These are phyloP conservation scores for Limanda limanda DNA, from an alignment of 2,113 vertebrate genomes.

Conservation along the genomic window DNA sequence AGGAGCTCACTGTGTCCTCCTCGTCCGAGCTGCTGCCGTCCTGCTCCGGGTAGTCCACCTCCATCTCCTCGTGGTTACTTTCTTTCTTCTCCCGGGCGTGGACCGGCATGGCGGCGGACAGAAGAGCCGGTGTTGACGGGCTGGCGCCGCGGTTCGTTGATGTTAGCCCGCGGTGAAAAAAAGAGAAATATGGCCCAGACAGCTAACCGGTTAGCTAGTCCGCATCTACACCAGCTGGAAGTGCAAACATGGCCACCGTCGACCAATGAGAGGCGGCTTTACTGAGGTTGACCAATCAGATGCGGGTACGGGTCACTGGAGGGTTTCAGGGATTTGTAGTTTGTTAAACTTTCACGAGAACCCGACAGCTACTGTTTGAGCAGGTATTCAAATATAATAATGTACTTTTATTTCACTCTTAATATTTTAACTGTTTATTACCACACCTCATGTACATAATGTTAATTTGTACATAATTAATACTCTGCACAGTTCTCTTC, in stretches of 20 bases:
- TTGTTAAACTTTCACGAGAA: neutral
- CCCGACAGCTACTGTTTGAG: neutral
- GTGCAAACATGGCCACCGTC: conserved; percentile 61
- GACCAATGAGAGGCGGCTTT: conserved; percentile 66
- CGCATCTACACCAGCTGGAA: conserved; percentile 62
- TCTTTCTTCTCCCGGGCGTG: conserved; percentile 97
- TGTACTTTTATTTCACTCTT: too few species aligned
- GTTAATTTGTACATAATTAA: too few species aligned
- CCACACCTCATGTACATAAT: too few species aligned
- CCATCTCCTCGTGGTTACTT: conserved; percentile 96
- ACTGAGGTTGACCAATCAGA: conserved; percentile 54
- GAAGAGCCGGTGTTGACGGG: neutral
- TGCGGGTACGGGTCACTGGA: fast-evolving
- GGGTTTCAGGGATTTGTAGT: conserved; percentile 62
- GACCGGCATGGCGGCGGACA: conserved; percentile 86
- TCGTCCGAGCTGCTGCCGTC: conserved; percentile 96
- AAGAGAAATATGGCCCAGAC: conserved; percentile 22
- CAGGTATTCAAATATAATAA: too few species aligned
- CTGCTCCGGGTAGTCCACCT: conserved; percentile 95
- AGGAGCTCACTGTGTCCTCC: conserved; percentile 97
- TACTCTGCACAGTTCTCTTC: too few species aligned
- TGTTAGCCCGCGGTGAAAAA: conserved; percentile 8
- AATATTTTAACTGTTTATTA: too few species aligned
- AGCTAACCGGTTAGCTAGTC: conserved; percentile 71
- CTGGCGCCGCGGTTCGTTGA: neutral